These are phyloP conservation scores for Pygocentrus nattereri DNA, from an alignment of 2,797 vertebrate genomes.

Conservation along the genomic window DNA sequence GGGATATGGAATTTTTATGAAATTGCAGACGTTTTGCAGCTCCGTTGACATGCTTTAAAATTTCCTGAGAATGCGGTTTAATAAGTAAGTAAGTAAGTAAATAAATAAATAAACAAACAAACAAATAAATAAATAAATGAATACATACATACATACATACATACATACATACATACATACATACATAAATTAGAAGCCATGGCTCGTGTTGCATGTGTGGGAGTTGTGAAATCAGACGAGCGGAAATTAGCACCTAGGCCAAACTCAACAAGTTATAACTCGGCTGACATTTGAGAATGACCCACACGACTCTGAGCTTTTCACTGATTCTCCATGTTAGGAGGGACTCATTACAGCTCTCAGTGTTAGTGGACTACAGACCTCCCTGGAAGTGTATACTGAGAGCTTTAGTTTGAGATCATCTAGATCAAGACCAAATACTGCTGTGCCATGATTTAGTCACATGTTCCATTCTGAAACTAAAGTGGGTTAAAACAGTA, in stretches of 20 bases:
- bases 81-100: conserved; percentile 25
- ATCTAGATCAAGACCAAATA: background rate
- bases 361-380: background rate
- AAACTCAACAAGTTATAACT: background rate
- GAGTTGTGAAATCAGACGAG: conserved; percentile 38
- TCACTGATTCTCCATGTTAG: conserved; percentile 7
- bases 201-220: conserved; percentile 18
- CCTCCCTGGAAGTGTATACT: background rate
- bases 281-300: conserved; percentile 23
- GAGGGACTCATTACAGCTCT: background rate
- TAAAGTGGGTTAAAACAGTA: background rate
- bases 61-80: conserved; percentile 44
- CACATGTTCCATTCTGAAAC: too few relatives aligned
- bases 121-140: conserved; percentile 17
- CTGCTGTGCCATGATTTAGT: too few relatives aligned
- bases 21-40: conserved; percentile 38
- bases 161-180: too few relatives aligned
- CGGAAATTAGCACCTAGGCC: conserved; percentile 23
- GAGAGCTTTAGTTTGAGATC: background rate
- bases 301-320: background rate
- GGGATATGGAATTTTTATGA: conserved; percentile 37
- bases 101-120: conserved; percentile 19
- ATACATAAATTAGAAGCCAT: background rate
- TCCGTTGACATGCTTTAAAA: conserved; percentile 40
- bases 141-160: too few relatives aligned